These are phyloP conservation scores for Drosophila bocqueti DNA, from an alignment of 1,140 invertebrate genomes.

Conservation along the genomic window DNA sequence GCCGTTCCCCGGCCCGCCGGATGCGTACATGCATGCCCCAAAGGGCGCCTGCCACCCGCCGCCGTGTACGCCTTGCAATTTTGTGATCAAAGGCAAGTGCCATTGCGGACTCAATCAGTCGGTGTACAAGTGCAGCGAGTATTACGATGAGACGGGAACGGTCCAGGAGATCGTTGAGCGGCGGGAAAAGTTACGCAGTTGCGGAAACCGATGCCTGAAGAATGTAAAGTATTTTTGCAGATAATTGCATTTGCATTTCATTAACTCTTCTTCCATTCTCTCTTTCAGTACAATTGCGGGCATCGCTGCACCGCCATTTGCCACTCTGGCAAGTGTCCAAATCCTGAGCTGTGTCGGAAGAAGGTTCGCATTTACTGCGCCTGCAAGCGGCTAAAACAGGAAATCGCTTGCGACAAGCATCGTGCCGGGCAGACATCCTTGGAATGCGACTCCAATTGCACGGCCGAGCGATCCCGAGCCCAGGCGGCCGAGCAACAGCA, in stretches of 20 bases:
- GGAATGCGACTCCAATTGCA: conserved; percentile 88
- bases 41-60: conserved; percentile 91
- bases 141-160: conserved; percentile 86
- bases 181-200: conserved; percentile 58
- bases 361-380: conserved; percentile 92
- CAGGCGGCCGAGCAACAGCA: conserved; percentile 86
- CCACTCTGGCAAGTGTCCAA: conserved; percentile 91
- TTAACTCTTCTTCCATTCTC: not conserved
- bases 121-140: conserved; percentile 90
- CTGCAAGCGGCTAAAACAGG: conserved; percentile 90
- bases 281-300: conserved; percentile 88
- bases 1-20: conserved; percentile 89
- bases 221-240: conserved; percentile 88
- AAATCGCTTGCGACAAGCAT: conserved; percentile 89
- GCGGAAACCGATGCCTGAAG: conserved; percentile 93
- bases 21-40: conserved; percentile 92
- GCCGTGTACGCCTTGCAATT: conserved; percentile 89
- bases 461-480: conserved; percentile 86
- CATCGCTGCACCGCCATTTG: conserved; percentile 92
- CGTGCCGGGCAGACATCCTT: conserved; percentile 86
- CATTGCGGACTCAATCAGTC: conserved; percentile 92
- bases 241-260: not conserved
- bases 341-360: conserved; percentile 90
- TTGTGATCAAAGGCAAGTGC: conserved; percentile 90
- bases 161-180: conserved; percentile 84